Base-by-base conservation (phyloP, 2,888 invertebrate genomes). In the Hirtodrosophila alboralis region DNA sequence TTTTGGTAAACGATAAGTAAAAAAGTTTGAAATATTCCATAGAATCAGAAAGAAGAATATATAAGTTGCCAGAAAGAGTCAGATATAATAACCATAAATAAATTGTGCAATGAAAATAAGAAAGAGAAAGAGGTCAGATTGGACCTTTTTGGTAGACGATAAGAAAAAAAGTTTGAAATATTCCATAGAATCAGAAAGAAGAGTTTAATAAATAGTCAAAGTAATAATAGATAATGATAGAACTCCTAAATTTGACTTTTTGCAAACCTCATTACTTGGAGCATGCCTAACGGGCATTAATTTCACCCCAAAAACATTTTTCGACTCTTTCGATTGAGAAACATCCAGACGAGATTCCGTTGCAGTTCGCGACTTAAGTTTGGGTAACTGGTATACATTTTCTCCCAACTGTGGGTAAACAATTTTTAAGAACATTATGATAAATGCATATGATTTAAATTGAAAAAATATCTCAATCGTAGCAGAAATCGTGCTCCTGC, bases 251-350 rank as follows among this genome's bases (percentile, higher is more conserved):
- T 36, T 16, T 18, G 12, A n/a, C 13, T 41, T 9, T 27, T 40
- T 36, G 68, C 79, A 65, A 86, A 89, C 87, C 80, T 86, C 84
- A 40, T 78, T 71, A 53, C 45, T 57, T 56, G 62, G 40, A 31
- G 44, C 53, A 56, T 69, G 66, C 43, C 58, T 63, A 3, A 86
- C 66, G 5, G 87, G 88, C 44, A 85, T 84, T 30, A 89, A 74
- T 70, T 91, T 91, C 21, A 92, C 91, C 83, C 92, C 92, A 77
- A 92, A 92, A 18, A 91, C 89, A 80, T 91, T 91, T 65, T 90
- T 84, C 67, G 91, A 90, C 65, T 90, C 88, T 78, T 88, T 90
- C 54, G 80, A 91, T 88, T 88, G 84, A 16, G 49, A 36, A 28
- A 53, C 54, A 18, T 64, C 64, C 36, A 44, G 9, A 8, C 28